phyloP scores from a whole-genome alignment of 1,140 invertebrate genomes.

The Lamellibrachia luymesi region DNA sequence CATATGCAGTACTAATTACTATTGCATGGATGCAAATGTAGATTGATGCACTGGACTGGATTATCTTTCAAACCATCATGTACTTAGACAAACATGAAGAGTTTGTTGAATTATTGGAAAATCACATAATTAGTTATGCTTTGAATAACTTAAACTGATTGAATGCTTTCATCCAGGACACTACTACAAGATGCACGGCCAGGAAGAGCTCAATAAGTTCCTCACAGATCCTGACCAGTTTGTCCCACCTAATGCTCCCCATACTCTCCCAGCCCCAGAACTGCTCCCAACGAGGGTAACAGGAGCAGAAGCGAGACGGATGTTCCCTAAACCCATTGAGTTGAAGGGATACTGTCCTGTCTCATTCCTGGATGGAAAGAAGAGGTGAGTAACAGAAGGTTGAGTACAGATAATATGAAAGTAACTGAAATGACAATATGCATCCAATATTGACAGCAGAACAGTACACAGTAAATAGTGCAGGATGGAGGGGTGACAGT shows the following conservation, averaged over 20 bases:
- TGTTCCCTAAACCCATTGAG: constrained; percentile 42
- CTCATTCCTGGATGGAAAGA: constrained; percentile 53
- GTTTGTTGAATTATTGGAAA: neutral
- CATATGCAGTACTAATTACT: too few relatives aligned
- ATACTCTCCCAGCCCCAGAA: constrained; percentile 44
- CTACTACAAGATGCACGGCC: constrained; percentile 54
- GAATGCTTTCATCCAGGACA: constrained; percentile 24
- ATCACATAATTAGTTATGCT: neutral
- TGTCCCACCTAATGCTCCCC: constrained; percentile 52
- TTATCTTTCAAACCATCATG: neutral
- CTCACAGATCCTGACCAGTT: constrained; percentile 51
- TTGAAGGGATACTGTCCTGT: constrained; percentile 57
- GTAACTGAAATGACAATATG: too few relatives aligned
- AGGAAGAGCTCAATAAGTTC: constrained; percentile 49
- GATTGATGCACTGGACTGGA: neutral
- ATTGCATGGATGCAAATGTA: neutral
- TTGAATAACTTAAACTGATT: neutral
- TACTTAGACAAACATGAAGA: neutral
- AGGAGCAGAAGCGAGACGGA: constrained; percentile 38
- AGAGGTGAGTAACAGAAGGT: constrained; percentile 39
- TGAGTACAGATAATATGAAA: neutral
- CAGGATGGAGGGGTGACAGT: too few relatives aligned
- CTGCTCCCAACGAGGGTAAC: constrained; percentile 43
- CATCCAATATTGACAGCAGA: too few relatives aligned
- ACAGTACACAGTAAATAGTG: too few relatives aligned